Evolutionary conservation across 2,888 invertebrate species (phyloP), one percentile per base, ranked within the genome.

Genomic region (Sinopyrophorus schimmeli): DNA sequence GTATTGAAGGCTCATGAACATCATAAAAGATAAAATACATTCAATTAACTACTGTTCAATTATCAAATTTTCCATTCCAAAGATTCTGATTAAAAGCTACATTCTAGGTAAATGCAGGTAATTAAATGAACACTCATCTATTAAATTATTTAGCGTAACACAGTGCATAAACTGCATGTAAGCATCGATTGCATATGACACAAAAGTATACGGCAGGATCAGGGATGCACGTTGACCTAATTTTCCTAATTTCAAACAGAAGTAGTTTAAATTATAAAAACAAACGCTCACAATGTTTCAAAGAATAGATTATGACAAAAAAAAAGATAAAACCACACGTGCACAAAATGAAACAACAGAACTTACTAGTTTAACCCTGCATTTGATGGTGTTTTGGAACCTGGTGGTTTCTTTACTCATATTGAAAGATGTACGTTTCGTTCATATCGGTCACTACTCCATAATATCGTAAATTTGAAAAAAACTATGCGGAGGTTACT

Each of bases 321-420:
- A 24, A 18, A 18, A 5, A 18, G 20, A 5, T 5, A 18, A 18
- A 18, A 6, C 24, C 9, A 9, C 24, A 24, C 24, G 24, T 24
- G 24, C 9, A 18, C 24, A 15, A 43, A 11, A 38, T 31, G 24
- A 42, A 43, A 27, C 18, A 20, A 43, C 17, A 40, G 30, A 37
- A 63, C 63, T 63, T 63, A 62, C 63, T 41, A 62, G 61, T 57
- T 62, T 63, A 47, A 61, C 63, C 50, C 57, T 62, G 53, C 63
- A 63, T 50, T 54, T 57, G 43, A 59, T 54, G 20, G 59, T 54
- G 51, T 62, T 58, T 53, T 60, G 63, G 46, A 47, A 54, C 32
- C 58, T 49, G 35, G 46, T 35, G 54, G 16, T 50, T 32, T 53
- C 53, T 21, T 40, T 49, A 37, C 24, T 49, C 53, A 49, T 53